Evolutionary conservation across 2,797 vertebrate genomes (phyloP), one percentile per base, ranked within the genome.

Genomic region (Lepus townsendii): DNA sequence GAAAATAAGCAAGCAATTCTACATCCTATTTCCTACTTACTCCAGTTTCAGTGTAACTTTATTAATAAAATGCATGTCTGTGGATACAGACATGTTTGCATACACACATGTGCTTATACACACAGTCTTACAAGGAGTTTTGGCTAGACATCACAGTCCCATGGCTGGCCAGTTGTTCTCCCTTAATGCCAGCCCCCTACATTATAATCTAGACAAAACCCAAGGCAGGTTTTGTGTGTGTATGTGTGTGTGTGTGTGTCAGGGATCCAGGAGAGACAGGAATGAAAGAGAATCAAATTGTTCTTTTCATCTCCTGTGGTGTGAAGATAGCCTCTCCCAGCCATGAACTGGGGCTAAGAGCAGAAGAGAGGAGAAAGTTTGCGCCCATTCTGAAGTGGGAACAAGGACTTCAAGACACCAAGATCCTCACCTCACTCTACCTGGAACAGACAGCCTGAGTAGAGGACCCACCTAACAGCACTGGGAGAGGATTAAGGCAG

Each of bases 391-490:
- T 47, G 80, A 72, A 60, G 65, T 17, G 57, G 47, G 26, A 27
- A 54, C 4, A 50, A 38, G 65, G 27, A 13, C 1, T 0, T 17
- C 38, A 68, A 50, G 26, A 35, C 0, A 4, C 14, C 17, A 3
- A 38, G 20, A 16, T 7, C 78, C 4, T 3, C 42, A 7, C 4
- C 10, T 4, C 8, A 2, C 35, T 27, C 42, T 5, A 16, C 19
- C 62, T 30, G 8, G 8, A 42, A 24, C n/a, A 19, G 42, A 30
- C 0, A 2, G 57, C 19, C 63, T 5, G 50, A 17, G 42, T 2
- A 8, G 35, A 32, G 19, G n/a, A 32, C 7, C 30, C 6, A 1
- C 26, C 19, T 3, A 9, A 6, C 3, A 2, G 14, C 0, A 1
- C 1, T 32, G 2, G 30, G 42, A 72, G 42, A 47, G 17, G 32